phyloP scores from a whole-genome alignment of 2,113 vertebrate species.

The Corvus hawaiiensis region DNA sequence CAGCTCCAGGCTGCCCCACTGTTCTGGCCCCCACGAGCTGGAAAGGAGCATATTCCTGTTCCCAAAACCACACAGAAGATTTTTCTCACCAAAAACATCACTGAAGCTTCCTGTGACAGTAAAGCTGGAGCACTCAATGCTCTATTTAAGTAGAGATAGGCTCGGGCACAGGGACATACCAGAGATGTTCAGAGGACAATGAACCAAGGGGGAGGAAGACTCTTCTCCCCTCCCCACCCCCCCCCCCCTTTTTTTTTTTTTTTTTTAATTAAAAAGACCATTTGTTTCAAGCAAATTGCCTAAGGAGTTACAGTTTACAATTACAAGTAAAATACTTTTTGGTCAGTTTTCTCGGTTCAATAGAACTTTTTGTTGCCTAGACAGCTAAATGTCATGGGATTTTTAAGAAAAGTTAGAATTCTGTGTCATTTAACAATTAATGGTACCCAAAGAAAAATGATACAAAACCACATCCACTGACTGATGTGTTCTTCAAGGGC shows the following conservation, averaged over 20 bases:
- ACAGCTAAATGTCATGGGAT: conserved; percentile 76
- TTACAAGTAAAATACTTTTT: conserved; percentile 65
- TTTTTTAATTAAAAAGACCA: conserved; percentile 16
- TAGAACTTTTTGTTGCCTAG: conserved; percentile 71
- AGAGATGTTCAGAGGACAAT: conserved; percentile 1
- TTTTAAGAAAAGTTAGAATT: conserved; percentile 72
- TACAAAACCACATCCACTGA: conserved; percentile 22
- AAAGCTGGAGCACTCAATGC: background rate
- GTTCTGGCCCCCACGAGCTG: background rate
- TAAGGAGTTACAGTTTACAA: conserved; percentile 57
- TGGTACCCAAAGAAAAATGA: conserved; percentile 14
- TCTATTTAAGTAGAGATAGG: background rate
- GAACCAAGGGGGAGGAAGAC: background rate
- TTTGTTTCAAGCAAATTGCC: conserved; percentile 64
- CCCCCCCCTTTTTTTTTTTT: background rate
- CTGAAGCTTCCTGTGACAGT: background rate
- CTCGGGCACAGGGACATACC: background rate
- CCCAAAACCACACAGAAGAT: background rate
- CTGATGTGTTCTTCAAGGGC: background rate
- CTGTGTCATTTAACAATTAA: conserved; percentile 35
- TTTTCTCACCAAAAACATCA: background rate
- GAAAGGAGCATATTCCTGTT: background rate
- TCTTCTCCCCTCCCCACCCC: background rate
- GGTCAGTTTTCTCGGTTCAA: conserved; percentile 53
- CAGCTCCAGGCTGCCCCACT: background rate